Evolutionary conservation across 1,140 invertebrate species (phyloP), one percentile per base, ranked within the genome.

Genomic region (Drosophila equinoxialis): DNA sequence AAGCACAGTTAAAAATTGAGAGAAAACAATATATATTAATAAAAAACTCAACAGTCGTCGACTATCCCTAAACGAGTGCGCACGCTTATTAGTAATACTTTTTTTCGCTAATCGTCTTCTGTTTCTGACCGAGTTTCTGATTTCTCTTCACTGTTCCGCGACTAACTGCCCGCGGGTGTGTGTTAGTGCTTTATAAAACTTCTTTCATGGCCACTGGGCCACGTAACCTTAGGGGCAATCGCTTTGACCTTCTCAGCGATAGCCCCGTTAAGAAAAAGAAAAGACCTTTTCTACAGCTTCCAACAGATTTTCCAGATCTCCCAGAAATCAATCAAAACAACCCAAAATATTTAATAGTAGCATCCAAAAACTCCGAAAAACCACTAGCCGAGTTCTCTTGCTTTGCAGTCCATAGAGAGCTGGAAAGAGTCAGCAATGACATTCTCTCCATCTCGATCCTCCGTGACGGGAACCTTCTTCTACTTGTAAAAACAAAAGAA

Each of bases 331-430:
- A 20, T 14, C 60, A 63, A 63, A 14, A 63, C 11, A 63, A 63
- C 20, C 41, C 60, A 45, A 63, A 45, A 45, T 63, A 26, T 17
- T 26, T 48, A 63, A 37, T 63, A 23, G 30, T 63, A 20, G 14
- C 60, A 11, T 63, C 60, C 39, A 63, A 63, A 33, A 42, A 63
- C 39, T n/a, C 60, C 39, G 30, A 33, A 14, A 64, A 64, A 33
- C 42, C 62, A 8, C 14, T 64, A 26, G 23, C 45, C 30, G 45
- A 45, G 23, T 64, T 37, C 35, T 37, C 35, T 37, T 37, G 35
- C 35, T 37, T 37, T 37, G 35, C 8, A 37, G 35, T 37, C 26
- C 45, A 64, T 30, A 42, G 62, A 30, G 62, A 48, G 14, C 45
- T 64, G 1, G 54, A 64, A 20, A 64, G 13, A 14, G 11, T 64